Percentiles rank a stretch among this genome's conserved stretches.
These are phyloP conservation scores for Rhopalosiphum padi DNA, from an alignment of 1,140 invertebrate genomes.

Conservation along the genomic window DNA sequence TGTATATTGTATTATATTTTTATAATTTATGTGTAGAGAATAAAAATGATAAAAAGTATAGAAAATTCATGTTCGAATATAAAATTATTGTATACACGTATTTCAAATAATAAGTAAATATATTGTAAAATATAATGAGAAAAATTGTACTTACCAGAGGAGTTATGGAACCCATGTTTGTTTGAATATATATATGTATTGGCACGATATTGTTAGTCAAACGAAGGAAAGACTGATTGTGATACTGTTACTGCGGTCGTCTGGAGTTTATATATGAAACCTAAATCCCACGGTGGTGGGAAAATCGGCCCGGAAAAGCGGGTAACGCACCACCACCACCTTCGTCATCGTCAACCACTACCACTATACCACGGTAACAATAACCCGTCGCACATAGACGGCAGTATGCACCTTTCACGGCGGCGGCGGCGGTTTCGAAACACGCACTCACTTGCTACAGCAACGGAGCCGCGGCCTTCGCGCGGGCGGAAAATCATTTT, in stretches of 20 bases:
- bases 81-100: neutral
- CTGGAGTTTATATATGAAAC: conserved; percentile 52
- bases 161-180: conserved; percentile 48
- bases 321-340: conserved; percentile 17
- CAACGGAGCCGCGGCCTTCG: conserved; percentile 16
- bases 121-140: neutral
- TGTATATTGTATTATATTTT: neutral
- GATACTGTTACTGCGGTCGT: neutral
- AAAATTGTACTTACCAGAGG: conserved; percentile 47
- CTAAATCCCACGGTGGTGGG: conserved; percentile 37
- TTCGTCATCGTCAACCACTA: neutral
- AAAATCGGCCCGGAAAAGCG: conserved; percentile 51
- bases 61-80: neutral
- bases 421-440: neutral
- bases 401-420: neutral
- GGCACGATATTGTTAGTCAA: conserved; percentile 20
- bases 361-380: conserved; percentile 16
- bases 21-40: neutral
- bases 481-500: conserved; percentile 55
- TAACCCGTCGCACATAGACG: neutral
- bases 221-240: conserved; percentile 48
- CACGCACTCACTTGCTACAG: neutral
- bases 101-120: no score
- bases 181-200: conserved; percentile 11
- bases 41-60: neutral